Evolutionary conservation across 2,113 vertebrate genomes (phyloP), one percentile per base, ranked within the genome.

Genomic region (Phyllopteryx taeniolatus): DNA sequence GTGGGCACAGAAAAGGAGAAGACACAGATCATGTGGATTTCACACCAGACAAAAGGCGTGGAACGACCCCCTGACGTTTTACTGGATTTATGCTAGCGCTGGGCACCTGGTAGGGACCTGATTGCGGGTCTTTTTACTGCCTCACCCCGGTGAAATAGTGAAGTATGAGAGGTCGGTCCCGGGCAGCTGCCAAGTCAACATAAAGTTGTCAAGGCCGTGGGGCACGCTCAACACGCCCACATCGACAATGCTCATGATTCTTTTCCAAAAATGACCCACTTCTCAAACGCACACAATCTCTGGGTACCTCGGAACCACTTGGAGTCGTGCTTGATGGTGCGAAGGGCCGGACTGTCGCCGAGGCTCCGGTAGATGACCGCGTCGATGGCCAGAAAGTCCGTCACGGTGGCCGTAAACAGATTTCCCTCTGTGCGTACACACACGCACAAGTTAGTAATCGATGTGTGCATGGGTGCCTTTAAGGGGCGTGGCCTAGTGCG

Each of bases 301-400:
- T 2, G 84, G 39, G 33, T 91, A 99, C 97, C 97, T 94, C 96
- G 92, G 90, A 99, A 97, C 97, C 96, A 99, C 78, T 98, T 98
- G 91, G 97, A 99, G 89, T 99, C 97, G 0, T 99, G 96, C 72
- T 99, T 99, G 79, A 99, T 92, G 0, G 96, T 98, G 86, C 97
- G 95, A 61, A 99, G 94, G 35, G 97, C 95, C 0, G 92, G 96
- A 87, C 88, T 93, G 89, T 95, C 94, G 76, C 96, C 96, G 0
- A 99, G 94, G 91, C 96, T 98, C 42, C 97, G 95, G 89, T 99
- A 99, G 88, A 98, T 96, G 84, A 99, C 97, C 0, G 97, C 96
- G 0, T 99, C 97, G 0, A 99, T 98, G 83, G 97, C 97, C 70
- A 98, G 88, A 89, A 99, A 98, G 90, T 99, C 97, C 0, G 97